Percentiles rank a stretch among this genome's conserved stretches.
phyloP scores from a whole-genome alignment of 2,888 invertebrate species.

The Margaritifera margaritifera region DNA sequence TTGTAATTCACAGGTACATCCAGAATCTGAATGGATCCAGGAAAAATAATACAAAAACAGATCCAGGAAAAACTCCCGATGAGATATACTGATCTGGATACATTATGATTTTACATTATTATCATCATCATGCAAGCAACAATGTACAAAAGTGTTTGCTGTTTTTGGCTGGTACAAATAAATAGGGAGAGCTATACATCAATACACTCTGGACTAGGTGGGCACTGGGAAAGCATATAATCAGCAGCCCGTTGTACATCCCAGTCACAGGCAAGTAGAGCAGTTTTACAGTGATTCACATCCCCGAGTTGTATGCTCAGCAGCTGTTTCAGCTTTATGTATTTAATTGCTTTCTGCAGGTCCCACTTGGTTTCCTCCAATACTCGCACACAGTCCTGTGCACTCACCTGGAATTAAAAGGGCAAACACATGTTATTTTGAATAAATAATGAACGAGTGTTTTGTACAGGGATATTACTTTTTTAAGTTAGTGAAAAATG shows the following conservation, averaged over 20 bases:
- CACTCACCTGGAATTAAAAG: conserved; percentile 59
- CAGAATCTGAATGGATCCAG: too few relatives aligned
- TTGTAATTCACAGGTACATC: too few relatives aligned
- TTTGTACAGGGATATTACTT: too few relatives aligned
- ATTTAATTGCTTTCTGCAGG: conserved; percentile 90
- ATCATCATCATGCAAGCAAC: background rate
- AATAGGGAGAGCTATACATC: conserved; percentile 44
- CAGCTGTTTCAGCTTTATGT: conserved; percentile 80
- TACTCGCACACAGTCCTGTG: conserved; percentile 85
- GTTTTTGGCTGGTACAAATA: background rate
- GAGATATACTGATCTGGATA: conserved; percentile 31
- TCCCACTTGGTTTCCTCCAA: conserved; percentile 91
- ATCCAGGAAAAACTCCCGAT: too few relatives aligned
- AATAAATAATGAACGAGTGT: too few relatives aligned
- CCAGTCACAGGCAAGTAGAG: conserved; percentile 79
- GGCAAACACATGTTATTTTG: too few relatives aligned
- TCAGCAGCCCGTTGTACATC: conserved; percentile 82
- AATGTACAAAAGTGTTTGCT: background rate
- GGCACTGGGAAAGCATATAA: conserved; percentile 73
- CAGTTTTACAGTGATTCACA: conserved; percentile 72
- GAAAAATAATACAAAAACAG: too few relatives aligned
- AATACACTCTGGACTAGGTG: conserved; percentile 60
- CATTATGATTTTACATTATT: background rate
- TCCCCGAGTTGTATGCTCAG: conserved; percentile 69
- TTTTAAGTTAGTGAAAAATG: background rate